These are phyloP conservation scores for Agrilus mali DNA, from an alignment of 2,888 invertebrate genomes.

Conservation along the genomic window DNA sequence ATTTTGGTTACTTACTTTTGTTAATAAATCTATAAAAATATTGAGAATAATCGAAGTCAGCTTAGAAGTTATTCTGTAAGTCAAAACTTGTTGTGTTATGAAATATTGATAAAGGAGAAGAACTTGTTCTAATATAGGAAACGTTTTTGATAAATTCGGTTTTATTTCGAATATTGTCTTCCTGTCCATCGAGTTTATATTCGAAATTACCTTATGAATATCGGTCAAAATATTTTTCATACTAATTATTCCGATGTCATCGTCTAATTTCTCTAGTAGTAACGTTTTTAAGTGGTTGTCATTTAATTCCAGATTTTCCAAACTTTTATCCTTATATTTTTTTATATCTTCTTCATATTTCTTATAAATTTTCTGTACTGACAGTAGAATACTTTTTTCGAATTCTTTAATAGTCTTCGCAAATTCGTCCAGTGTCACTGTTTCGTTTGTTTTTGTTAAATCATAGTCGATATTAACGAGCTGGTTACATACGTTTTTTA, in stretches of 20 bases:
- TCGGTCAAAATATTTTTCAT: slow-evolving; percentile 31
- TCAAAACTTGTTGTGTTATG: slow-evolving; percentile 62
- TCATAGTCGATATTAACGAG: too few species aligned
- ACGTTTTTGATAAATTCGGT: slow-evolving; percentile 21
- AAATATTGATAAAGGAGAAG: slow-evolving; percentile 64
- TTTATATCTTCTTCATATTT: slow-evolving; percentile 33
- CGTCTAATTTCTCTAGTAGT: slow-evolving; percentile 47
- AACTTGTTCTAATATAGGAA: slow-evolving; percentile 70
- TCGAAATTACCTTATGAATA: too few species aligned
- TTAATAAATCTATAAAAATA: slow-evolving; percentile 72
- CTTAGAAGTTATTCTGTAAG: slow-evolving; percentile 70
- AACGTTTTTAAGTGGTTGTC: slow-evolving; percentile 55
- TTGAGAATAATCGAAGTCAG: slow-evolving; percentile 70
- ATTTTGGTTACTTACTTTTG: slow-evolving; percentile 40
- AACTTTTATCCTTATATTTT: slow-evolving; percentile 7
- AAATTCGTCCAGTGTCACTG: slow-evolving; percentile 1
- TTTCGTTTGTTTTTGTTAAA: slow-evolving; percentile 3
- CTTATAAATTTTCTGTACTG: slow-evolving; percentile 47
- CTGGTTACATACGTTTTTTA: too few species aligned
- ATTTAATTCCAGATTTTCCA: slow-evolving; percentile 36
- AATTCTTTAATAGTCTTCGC: slow-evolving; percentile 10
- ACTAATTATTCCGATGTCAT: slow-evolving; percentile 48
- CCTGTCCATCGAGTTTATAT: too few species aligned
- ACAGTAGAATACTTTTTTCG: slow-evolving; percentile 34
- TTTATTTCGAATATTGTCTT: slow-evolving; percentile 14